Percentiles rank a stretch among this genome's conserved stretches.
Evolutionary conservation across 2,113 vertebrate species (phyloP).

Genomic region (Xenotilapia leptura): DNA sequence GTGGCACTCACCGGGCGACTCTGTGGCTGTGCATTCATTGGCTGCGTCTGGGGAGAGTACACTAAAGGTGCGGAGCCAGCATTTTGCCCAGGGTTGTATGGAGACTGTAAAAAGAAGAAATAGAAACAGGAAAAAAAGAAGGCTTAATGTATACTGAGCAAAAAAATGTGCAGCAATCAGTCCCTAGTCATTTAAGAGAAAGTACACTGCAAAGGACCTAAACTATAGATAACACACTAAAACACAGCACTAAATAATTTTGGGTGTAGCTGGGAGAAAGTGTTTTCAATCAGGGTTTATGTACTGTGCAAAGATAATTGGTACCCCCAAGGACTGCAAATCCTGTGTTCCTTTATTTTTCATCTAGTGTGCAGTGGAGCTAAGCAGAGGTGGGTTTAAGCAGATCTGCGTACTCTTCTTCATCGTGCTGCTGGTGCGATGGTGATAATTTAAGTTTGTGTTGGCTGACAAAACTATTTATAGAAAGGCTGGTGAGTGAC

Average conservation of each 20-base stretch:
- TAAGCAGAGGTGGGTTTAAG: slow-evolving; percentile 5
- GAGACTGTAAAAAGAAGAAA: slow-evolving; percentile 73
- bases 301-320: slow-evolving; percentile 6
- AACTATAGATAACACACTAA: not conserved
- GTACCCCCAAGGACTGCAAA: not conserved
- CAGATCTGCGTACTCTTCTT: not conserved
- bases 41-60: slow-evolving; percentile 90
- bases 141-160: not conserved
- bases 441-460: slow-evolving; percentile 23
- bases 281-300: not conserved
- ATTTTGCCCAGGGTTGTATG: slow-evolving; percentile 93
- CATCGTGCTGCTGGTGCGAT: not conserved
- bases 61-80: slow-evolving; percentile 86
- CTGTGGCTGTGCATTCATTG: slow-evolving; percentile 93
- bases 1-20: slow-evolving; percentile 86
- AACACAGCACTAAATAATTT: not conserved
- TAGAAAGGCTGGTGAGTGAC: slow-evolving; percentile 8
- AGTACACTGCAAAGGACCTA: not conserved
- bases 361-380: not conserved
- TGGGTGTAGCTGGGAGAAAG: not conserved
- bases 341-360: not conserved
- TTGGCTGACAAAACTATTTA: slow-evolving; percentile 29
- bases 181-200: not conserved
- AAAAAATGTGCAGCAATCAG: not conserved
- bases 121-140: not conserved